Evolutionary conservation across 1,140 invertebrate species (phyloP).

Genomic region (Alviniconcha marisindica): DNA sequence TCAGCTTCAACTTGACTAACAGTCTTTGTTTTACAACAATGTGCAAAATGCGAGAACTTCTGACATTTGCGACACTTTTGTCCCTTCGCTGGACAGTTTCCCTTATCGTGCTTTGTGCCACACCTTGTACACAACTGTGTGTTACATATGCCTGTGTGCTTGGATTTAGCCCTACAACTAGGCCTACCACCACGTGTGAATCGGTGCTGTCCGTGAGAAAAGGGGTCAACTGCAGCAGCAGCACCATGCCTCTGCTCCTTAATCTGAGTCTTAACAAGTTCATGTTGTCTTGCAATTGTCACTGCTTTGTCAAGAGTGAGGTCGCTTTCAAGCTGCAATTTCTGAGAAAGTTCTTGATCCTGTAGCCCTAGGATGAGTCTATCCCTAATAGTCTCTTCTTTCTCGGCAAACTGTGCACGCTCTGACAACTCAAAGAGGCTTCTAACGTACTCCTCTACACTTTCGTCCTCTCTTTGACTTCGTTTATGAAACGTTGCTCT

Average conservation of each 20-base stretch:
- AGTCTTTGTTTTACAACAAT: background rate
- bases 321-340: slow-evolving; percentile 14
- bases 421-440: slow-evolving; percentile 15
- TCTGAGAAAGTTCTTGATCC: slow-evolving; percentile 15
- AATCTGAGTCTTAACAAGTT: background rate
- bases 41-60: slow-evolving; percentile 22
- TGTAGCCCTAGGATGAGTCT: slow-evolving; percentile 25
- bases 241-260: background rate
- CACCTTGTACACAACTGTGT: slow-evolving; percentile 18
- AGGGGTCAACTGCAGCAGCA: too few relatives aligned
- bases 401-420: background rate
- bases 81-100: slow-evolving; percentile 29
- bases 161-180: too few relatives aligned
- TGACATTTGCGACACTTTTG: slow-evolving; percentile 19
- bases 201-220: too few relatives aligned
- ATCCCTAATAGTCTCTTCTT: slow-evolving; percentile 38
- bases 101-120: background rate
- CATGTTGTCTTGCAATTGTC: background rate
- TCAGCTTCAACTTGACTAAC: background rate
- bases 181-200: too few relatives aligned
- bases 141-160: too few relatives aligned
- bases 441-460: background rate
- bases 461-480: slow-evolving; percentile 23
- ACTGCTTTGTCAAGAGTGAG: background rate
- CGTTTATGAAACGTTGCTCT: slow-evolving; percentile 11